Base-by-base conservation (phyloP, 2,888 invertebrate genomes). In the Cheilosia impressa region DNA sequence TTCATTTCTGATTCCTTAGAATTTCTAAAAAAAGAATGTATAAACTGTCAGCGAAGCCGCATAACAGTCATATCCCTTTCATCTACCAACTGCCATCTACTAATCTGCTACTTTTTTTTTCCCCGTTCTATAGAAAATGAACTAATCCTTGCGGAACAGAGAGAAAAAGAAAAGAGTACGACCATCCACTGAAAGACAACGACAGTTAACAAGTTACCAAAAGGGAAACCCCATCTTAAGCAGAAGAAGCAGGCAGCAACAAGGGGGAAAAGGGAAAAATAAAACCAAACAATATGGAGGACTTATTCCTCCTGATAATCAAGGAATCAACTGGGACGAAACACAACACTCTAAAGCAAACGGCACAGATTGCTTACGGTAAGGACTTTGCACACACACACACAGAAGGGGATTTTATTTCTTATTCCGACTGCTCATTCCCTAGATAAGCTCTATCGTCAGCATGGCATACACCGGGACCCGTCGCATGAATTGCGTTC, bases 321-420 rank as follows among this genome's bases (percentile, higher is more conserved):
- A 97, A 96, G 92, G 98, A 98, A 93, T 96, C 97, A 82, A 95
- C 95, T 65, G 96, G 96, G 89, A 95, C 96, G 34, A 98, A 97
- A 92, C 90, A 92, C 87, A 93, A 94, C 77, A 94, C 94, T 88
- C 93, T 98, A 88, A 95, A 96, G 90, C 96, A 96, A 93, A 94
- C 96, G 88, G 96, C 97, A 90, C 97, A 97, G 93, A 96, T 97
- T 93, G 97, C 97, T 88, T 94, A 96, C 92, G 97, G 98, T 97
- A 93, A 93, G 92, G 90, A 78, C 65, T 84, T 83, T 53, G 31
- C 38, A 17, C 34, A 38, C 6, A 22, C n/a, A 31, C 31, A n/a
- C n/a, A 52, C 9, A 66, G 1, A 1, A 50, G 55, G 60, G 66
- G 62, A 81, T 81, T 73, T 50, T 22, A 9, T 27, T 19, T 63